These are phyloP conservation scores for Pterobdella sp. DNA, from an alignment of 2,888 invertebrate genomes.

Conservation along the genomic window DNA sequence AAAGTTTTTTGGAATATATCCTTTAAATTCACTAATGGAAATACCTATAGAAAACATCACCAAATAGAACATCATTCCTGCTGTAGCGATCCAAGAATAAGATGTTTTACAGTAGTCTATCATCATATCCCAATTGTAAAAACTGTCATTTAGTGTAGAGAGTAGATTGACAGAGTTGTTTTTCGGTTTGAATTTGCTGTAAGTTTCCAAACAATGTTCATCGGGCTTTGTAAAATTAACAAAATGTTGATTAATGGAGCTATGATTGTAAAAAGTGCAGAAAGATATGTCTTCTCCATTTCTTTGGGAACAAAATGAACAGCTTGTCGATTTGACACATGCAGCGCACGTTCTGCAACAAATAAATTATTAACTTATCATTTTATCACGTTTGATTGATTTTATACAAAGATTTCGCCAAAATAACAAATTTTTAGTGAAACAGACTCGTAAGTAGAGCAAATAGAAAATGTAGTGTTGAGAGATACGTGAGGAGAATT, in stretches of 20 bases:
- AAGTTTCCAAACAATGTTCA: no score
- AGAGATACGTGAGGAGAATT: conserved; percentile 42
- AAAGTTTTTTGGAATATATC: neutral
- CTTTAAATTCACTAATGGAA: neutral
- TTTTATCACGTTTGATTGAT: no score
- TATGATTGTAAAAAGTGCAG: no score
- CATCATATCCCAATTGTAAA: neutral
- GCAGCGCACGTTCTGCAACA: neutral
- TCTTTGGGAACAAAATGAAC: neutral
- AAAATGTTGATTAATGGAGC: no score
- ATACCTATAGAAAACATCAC: conserved; percentile 53
- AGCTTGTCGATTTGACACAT: neutral
- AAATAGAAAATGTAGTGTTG: neutral
- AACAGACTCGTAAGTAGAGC: neutral
- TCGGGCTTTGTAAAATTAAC: no score
- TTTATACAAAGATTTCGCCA: no score
- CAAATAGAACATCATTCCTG: conserved; percentile 50
- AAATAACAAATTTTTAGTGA: neutral
- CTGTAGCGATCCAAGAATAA: conserved; percentile 47
- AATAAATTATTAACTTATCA: neutral
- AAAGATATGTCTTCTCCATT: no score
- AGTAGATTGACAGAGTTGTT: no score
- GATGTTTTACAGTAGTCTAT: conserved; percentile 48
- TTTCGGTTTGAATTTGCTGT: no score
- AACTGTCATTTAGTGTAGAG: no score